Evolutionary conservation across 2,888 invertebrate genomes (phyloP), one percentile per base, ranked within the genome.

Genomic region (Eupithecia pulchellata): DNA sequence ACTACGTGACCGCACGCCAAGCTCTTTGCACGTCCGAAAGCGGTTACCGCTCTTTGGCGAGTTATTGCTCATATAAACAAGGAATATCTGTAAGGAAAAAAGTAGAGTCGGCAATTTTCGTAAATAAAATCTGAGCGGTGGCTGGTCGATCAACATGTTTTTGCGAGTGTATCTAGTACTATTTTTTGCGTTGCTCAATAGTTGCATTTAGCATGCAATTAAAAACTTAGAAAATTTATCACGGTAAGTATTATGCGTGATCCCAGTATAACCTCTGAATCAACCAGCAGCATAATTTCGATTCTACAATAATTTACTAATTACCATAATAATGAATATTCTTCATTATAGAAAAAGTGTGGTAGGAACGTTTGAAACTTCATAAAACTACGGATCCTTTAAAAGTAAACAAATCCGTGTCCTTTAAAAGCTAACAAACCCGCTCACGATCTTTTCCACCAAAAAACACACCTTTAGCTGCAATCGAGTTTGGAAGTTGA

Each of bases 1-100:
- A 69, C 73, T 81, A 83, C 81, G 82, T 81, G 80, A 75, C 76
- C 84, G 79, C 82, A 82, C 85, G 81, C 79, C 71, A 70, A 73
- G 69, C 72, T 79, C 84, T 80, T 76, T 68, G 81, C 83, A 82
- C 85, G 81, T 78, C 64, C 64, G 27, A 64, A 61, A 66, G 47
- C 60, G 34, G 66, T 69, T 68, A 75, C 64, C 75, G 66, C 71
- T 78, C 75, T 69, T 73, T 47, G 58, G 34, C 9, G 32, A 61
- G 34, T 34, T 32, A 61, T 25, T 61, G 13, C 61, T 52, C 52
- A 47, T 39, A 17, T 17, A 39, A 36, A 36, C 14, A 27, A 55
- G 14, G 55, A 55, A 55, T 27, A 27, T 27, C 27, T 25, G 52
- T 55, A 25, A 55, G 14, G 14, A 4, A 55, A 27, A 55, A 14